Percentiles rank a stretch among this genome's conserved stretches.
Conservation (phyloP, 2,888 invertebrate species). For the Arrhopalites spinosus region DNA sequence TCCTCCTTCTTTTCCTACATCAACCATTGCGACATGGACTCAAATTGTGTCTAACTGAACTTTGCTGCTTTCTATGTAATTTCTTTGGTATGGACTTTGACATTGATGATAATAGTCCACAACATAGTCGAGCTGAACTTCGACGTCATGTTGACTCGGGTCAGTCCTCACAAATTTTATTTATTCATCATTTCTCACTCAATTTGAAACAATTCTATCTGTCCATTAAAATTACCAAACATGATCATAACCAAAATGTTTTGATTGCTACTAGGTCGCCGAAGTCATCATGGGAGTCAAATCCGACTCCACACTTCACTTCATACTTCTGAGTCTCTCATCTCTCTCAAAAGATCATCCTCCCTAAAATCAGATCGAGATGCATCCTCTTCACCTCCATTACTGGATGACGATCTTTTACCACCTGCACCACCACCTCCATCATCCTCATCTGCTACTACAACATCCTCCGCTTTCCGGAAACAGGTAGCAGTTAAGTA, state of each 20-base stretch:
- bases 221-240: neutral
- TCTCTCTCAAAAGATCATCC: slow-evolving; percentile 49
- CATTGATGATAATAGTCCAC: slow-evolving; percentile 40
- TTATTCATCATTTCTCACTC: too few relatives aligned
- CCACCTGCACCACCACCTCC: slow-evolving; percentile 50
- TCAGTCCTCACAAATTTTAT: slow-evolving; percentile 6
- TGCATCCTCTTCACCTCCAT: slow-evolving; percentile 7
- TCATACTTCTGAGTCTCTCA: slow-evolving; percentile 26
- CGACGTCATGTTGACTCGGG: slow-evolving; percentile 25
- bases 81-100: slow-evolving; percentile 55
- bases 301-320: slow-evolving; percentile 34
- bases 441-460: slow-evolving; percentile 42
- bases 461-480: slow-evolving; percentile 51
- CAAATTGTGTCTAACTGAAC: slow-evolving; percentile 51
- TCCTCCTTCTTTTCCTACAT: slow-evolving; percentile 77
- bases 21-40: slow-evolving; percentile 54
- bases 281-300: slow-evolving; percentile 33
- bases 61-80: slow-evolving; percentile 72
- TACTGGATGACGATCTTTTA: slow-evolving; percentile 41
- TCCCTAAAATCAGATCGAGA: slow-evolving; percentile 52
- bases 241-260: neutral
- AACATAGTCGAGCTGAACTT: slow-evolving; percentile 36
- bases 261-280: neutral
- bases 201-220: neutral
- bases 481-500: slow-evolving; percentile 49